phyloP scores from a whole-genome alignment of 2,888 invertebrate species.

The Julus scandinavius region DNA sequence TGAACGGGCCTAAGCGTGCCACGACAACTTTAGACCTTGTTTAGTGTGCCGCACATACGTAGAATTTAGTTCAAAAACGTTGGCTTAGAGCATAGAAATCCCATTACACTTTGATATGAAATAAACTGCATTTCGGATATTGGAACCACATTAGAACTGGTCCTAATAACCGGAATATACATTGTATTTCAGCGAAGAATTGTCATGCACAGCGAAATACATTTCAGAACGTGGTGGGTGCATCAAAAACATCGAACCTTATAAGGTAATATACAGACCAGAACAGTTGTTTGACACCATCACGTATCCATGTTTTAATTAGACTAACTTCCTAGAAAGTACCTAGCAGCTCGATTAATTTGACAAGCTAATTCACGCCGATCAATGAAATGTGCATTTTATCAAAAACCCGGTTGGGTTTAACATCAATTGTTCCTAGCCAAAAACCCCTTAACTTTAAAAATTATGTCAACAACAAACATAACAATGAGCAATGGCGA shows the following conservation, averaged over 20 bases:
- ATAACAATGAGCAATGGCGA: conserved; percentile 17
- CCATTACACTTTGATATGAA: too few relatives aligned
- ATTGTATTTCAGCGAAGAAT: too few relatives aligned
- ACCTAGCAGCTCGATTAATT: background rate
- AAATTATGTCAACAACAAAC: conserved; percentile 21
- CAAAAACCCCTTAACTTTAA: conserved; percentile 1
- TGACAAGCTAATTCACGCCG: background rate
- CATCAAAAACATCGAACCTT: background rate
- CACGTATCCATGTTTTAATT: background rate
- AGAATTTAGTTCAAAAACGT: too few relatives aligned
- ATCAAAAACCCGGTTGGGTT: background rate
- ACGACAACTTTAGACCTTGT: too few relatives aligned
- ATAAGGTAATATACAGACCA: background rate
- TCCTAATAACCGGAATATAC: too few relatives aligned
- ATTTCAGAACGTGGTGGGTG: too few relatives aligned
- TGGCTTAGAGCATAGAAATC: too few relatives aligned
- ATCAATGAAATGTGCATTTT: background rate
- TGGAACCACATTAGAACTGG: too few relatives aligned
- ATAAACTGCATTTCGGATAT: too few relatives aligned
- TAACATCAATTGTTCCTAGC: background rate
- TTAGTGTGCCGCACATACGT: too few relatives aligned
- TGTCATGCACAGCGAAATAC: too few relatives aligned
- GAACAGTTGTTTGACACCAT: background rate
- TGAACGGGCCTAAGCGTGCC: too few relatives aligned
- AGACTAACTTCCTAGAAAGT: background rate